Evolutionary conservation across 2,113 vertebrate species (phyloP).

Genomic region (Oxyura jamaicensis): DNA sequence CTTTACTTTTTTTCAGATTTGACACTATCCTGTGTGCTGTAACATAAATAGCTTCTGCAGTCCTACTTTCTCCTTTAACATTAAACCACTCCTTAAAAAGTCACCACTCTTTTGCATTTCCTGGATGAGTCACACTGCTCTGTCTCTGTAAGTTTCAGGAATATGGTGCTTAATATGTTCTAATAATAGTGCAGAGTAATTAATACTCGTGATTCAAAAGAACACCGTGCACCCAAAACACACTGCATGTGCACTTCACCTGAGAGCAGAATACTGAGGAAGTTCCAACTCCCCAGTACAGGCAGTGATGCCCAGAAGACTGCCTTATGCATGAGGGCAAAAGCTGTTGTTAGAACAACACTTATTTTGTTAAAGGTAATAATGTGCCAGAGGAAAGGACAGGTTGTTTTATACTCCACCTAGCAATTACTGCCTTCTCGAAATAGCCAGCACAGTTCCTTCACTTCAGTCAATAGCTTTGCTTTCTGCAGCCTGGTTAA

Average conservation of each 20-base stretch:
- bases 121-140: background rate
- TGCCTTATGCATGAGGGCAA: background rate
- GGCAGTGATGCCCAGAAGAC: accelerated
- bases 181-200: background rate
- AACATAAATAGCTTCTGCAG: background rate
- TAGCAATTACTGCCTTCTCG: background rate
- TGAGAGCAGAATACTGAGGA: background rate
- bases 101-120: background rate
- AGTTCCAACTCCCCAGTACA: background rate
- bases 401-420: background rate
- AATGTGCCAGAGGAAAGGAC: background rate
- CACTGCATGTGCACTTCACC: background rate
- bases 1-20: background rate
- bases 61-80: background rate
- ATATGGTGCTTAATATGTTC: background rate
- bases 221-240: background rate
- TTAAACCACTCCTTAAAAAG: background rate
- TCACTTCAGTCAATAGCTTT: background rate
- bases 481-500: background rate
- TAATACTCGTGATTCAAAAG: background rate
- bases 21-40: accelerated
- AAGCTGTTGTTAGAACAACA: background rate
- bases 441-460: background rate
- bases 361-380: background rate
- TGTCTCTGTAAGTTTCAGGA: background rate